phyloP scores from a whole-genome alignment of 2,888 invertebrate genomes.

The Archips xylosteana region DNA sequence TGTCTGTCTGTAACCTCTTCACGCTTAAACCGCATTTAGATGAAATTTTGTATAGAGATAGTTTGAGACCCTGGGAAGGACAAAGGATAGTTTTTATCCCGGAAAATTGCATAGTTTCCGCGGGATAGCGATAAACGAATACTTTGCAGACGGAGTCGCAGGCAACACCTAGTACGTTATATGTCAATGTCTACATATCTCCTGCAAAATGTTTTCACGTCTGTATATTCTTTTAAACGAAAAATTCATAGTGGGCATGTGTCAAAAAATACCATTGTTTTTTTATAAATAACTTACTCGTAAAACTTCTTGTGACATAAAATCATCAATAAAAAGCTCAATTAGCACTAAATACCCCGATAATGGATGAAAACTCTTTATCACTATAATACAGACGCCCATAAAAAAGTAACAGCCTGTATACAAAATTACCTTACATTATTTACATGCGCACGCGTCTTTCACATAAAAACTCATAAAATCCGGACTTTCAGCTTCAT shows the following conservation, averaged over 20 bases:
- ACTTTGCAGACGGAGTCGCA: too few species aligned
- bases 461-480: constrained; percentile 55
- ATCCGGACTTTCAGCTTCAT: constrained; percentile 36
- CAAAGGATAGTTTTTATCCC: too few species aligned
- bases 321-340: constrained; percentile 63
- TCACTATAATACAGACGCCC: constrained; percentile 58
- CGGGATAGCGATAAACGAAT: too few species aligned
- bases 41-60: too few species aligned
- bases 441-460: constrained; percentile 76
- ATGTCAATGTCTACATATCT: too few species aligned
- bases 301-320: constrained; percentile 30
- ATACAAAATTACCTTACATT: constrained; percentile 55
- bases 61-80: too few species aligned
- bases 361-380: constrained; percentile 67
- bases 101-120: too few species aligned
- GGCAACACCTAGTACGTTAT: too few species aligned
- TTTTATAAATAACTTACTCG: constrained; percentile 26
- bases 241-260: neutral
- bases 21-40: too few species aligned
- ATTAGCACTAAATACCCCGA: constrained; percentile 74
- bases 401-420: constrained; percentile 66
- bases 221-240: neutral
- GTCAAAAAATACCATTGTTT: constrained; percentile 5
- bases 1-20: too few species aligned
- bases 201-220: too few species aligned